phyloP scores from a whole-genome alignment of 2,113 vertebrate genomes.

The Eolophus roseicapilla region DNA sequence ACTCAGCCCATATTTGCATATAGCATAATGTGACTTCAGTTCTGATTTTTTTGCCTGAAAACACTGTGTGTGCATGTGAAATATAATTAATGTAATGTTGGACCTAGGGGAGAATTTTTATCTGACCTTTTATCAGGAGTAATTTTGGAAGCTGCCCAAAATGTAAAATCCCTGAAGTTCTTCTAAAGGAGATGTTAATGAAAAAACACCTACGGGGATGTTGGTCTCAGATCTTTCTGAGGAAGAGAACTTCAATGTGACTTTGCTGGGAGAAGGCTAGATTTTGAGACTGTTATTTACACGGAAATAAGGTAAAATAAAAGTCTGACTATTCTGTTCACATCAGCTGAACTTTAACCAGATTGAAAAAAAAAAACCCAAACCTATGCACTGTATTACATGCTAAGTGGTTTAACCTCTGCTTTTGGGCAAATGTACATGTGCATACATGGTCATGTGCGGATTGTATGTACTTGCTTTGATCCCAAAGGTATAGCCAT shows the following conservation, averaged over 20 bases:
- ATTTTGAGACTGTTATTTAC: background rate
- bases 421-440: background rate
- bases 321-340: background rate
- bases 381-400: background rate
- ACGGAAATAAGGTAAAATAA: background rate
- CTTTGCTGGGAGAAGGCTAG: background rate
- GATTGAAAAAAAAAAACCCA: background rate
- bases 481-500: background rate
- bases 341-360: background rate
- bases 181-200: slow-evolving; percentile 44
- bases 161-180: slow-evolving; percentile 50
- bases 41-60: slow-evolving; percentile 46
- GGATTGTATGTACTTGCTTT: background rate
- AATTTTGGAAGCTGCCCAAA: slow-evolving; percentile 43
- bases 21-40: slow-evolving; percentile 12
- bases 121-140: slow-evolving; percentile 56
- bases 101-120: slow-evolving; percentile 29
- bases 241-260: slow-evolving; percentile 13
- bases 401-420: background rate
- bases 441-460: background rate
- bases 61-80: slow-evolving; percentile 31
- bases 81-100: slow-evolving; percentile 52
- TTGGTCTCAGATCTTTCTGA: background rate
- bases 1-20: background rate
- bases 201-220: slow-evolving; percentile 13